phyloP scores from a whole-genome alignment of 2,113 vertebrate genomes.

The Athene noctua region DNA sequence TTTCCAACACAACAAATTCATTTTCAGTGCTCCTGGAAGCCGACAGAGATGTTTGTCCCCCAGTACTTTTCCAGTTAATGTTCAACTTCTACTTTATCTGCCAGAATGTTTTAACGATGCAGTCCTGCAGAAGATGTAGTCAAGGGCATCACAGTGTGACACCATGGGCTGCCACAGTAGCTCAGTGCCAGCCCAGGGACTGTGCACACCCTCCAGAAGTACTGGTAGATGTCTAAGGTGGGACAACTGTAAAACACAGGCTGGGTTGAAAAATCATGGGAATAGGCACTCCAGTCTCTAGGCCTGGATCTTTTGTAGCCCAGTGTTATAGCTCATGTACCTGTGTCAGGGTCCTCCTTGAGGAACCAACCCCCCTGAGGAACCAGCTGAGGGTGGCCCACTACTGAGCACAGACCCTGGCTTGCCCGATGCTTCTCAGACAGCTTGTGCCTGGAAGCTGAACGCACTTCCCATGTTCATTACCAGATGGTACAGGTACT shows the following conservation, averaged over 20 bases:
- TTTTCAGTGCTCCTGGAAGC: background rate
- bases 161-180: accelerated
- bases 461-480: background rate
- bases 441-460: background rate
- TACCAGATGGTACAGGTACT: accelerated
- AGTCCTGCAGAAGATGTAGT: background rate
- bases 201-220: accelerated
- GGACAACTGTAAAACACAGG: background rate
- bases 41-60: background rate
- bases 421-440: background rate
- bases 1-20: background rate
- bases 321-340: too few species aligned
- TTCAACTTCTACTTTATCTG: background rate
- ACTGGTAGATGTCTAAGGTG: too few species aligned
- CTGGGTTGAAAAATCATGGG: background rate
- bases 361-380: background rate
- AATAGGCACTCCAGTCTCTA: background rate
- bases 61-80: background rate
- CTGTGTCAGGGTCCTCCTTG: accelerated
- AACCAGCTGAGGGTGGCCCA: background rate
- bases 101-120: accelerated
- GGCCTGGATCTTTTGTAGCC: background rate
- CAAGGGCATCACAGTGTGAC: background rate
- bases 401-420: accelerated
- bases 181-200: background rate